Percentiles rank a stretch among this genome's conserved stretches.
phyloP scores from a whole-genome alignment of 2,113 vertebrate genomes.

The Centropristis striata region DNA sequence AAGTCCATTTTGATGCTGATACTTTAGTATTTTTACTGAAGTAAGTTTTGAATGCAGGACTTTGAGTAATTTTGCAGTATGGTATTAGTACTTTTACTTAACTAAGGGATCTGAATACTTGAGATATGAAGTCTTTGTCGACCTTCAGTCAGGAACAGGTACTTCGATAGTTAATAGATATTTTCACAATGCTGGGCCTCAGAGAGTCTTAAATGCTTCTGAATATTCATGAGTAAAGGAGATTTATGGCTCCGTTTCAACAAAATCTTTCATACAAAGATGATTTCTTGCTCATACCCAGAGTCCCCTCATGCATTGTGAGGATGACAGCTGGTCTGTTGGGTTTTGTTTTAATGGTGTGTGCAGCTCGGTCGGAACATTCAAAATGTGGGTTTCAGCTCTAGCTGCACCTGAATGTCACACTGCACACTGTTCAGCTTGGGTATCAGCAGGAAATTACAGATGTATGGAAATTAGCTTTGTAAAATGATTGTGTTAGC shows the following conservation, averaged over 20 bases:
- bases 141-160: no score
- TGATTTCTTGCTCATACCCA: neutral
- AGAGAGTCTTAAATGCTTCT: neutral
- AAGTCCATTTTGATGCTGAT: no score
- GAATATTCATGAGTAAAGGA: slow-evolving; percentile 14
- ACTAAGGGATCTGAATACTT: no score
- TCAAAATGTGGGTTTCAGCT: neutral
- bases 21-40: no score
- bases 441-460: neutral
- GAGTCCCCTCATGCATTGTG: neutral
- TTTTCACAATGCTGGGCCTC: no score
- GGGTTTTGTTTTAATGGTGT: slow-evolving; percentile 12
- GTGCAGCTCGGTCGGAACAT: neutral
- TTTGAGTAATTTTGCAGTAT: no score
- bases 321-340: slow-evolving; percentile 3
- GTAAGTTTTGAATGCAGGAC: no score
- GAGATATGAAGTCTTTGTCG: no score
- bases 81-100: neutral
- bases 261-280: neutral
- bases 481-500: neutral
- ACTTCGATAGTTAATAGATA: no score
- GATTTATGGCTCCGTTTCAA: slow-evolving; percentile 1
- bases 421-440: neutral
- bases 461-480: neutral
- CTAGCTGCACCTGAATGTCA: neutral